Base-by-base conservation (phyloP, 2,797 vertebrate genomes). In the Pipistrellus pipistrellus region DNA sequence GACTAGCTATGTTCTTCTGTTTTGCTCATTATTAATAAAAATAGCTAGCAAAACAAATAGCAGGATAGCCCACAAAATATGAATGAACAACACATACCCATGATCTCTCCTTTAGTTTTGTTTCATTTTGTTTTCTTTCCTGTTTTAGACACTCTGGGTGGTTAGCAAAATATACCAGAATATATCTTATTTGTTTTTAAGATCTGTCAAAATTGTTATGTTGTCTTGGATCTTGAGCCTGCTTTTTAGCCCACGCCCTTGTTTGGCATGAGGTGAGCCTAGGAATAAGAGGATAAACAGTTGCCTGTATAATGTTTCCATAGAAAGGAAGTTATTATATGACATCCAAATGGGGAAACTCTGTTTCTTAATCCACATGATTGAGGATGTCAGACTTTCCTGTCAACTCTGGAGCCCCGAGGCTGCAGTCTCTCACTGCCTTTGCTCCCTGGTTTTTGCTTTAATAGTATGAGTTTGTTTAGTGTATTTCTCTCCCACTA, bases 1-100 rank as follows among this genome's bases (percentile, higher is more conserved):
- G 95, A 93, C 84, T 91, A 66, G 91, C 30, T 62, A 80, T 84
- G 66, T 91, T 88, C 95, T 91, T 88, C 96, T 94, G 44, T 95
- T 95, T 95, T 92, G 46, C 35, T 87, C 69, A 89, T 96, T 93
- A 89, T 64, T 97, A 97, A 90, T 95, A 96, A 97, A 97, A 97
- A 96, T 94, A 97, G 84, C 93, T 78, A 27, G 66, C 69, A 90
- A 97, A 96, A 97, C 94, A 97, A 96, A 96, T 90, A 96, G 81
- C 32, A 81, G 68, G 72, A 69, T 90, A 94, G 75, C 93, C 93
- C 88, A 87, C 92, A 93, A 93, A 83, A 88, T 71, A 44, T 68
- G 77, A 96, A 93, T 90, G 93, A 91, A 59, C 23, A 91, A 81
- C 91, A 86, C 89, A 76, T 89, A 82, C 51, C 86, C 90, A 75